Base-by-base conservation (phyloP, 53 echinoderm and acorn worm genomes). In the Zoroaster sp. region DNA sequence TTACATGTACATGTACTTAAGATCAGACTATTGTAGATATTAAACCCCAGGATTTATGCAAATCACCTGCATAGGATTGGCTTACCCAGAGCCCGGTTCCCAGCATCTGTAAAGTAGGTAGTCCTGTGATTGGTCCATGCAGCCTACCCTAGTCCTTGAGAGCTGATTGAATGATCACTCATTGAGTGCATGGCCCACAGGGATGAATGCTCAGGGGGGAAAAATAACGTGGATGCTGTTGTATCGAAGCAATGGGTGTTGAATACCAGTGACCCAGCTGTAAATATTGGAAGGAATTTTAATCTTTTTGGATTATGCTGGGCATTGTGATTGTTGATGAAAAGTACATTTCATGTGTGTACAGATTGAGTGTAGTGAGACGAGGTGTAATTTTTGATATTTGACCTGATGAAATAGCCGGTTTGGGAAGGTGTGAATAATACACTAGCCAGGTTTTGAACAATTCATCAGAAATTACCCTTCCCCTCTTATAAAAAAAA, bases 141-240 rank as follows among this genome's bases (percentile, higher is more conserved):
- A 59, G 63, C 63, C 0, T 59, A 2, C 4, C 4, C 28, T 44
- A 21, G 31, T 65, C 17, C 17, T 0, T 15, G 13, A 14, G 40
- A n/a, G 3, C 45, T 74, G 45, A 74, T 74, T 74, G 74, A 74
- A 40, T 45, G 74, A 74, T 74, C 74, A 74, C 74, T 45, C 74
- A 74, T 28, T 18, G 25, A 74, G 21, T 39, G 44, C 43, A 74
- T 42, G 74, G 25, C 18, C 63, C 25, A 28, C 23, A 25, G 63
- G 63, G 9, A 59, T 28, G 9, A 59, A 59, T 59, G 63, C 63
- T 59, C 63, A 8, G 10, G 63, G 63, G 63, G 17, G 23, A 59
- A 59, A 59, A 25, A 59, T 11, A n/a, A n/a, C n/a, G n/a, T 59
- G 8, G 0, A 59, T 28, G 28, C 23, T 28, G 23, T 28, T 12